Percentiles rank a stretch among this genome's conserved stretches.
phyloP scores from a whole-genome alignment of 1,140 invertebrate species.

The Drosophila bocqueti region DNA sequence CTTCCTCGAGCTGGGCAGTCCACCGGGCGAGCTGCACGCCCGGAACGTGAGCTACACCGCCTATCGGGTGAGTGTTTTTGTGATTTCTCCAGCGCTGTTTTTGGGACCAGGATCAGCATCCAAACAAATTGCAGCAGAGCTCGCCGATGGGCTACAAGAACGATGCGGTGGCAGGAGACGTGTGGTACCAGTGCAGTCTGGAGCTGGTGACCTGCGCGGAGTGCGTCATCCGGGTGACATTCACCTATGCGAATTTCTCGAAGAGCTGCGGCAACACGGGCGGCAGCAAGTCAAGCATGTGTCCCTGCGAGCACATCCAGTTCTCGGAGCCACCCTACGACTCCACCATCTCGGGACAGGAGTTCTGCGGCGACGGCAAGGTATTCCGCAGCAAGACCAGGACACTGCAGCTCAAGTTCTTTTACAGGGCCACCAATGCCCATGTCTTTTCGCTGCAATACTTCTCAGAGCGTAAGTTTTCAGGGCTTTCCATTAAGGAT shows the following conservation, averaged over 20 bases:
- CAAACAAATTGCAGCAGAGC: slow-evolving; percentile 52
- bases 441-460: slow-evolving; percentile 89
- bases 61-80: slow-evolving; percentile 63
- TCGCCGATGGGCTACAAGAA: slow-evolving; percentile 60
- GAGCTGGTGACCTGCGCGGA: slow-evolving; percentile 90
- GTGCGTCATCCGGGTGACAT: slow-evolving; percentile 88
- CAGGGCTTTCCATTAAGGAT: accelerated
- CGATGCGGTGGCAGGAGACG: slow-evolving; percentile 53
- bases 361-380: slow-evolving; percentile 88
- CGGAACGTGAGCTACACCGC: slow-evolving; percentile 86
- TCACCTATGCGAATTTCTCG: slow-evolving; percentile 86
- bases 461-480: slow-evolving; percentile 88
- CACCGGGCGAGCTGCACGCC: slow-evolving; percentile 86
- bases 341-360: slow-evolving; percentile 87
- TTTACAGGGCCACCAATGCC: slow-evolving; percentile 88
- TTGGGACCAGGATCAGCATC: background rate
- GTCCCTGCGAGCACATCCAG: slow-evolving; percentile 89
- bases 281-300: slow-evolving; percentile 75
- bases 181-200: slow-evolving; percentile 88
- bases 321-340: slow-evolving; percentile 90
- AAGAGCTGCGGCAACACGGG: slow-evolving; percentile 81
- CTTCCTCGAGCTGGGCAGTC: slow-evolving; percentile 88
- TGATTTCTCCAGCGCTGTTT: background rate
- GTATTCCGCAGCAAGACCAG: slow-evolving; percentile 88
- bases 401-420: slow-evolving; percentile 87